phyloP scores from a whole-genome alignment of 2,797 vertebrate genomes.

The Rhadinocentrus ornatus region DNA sequence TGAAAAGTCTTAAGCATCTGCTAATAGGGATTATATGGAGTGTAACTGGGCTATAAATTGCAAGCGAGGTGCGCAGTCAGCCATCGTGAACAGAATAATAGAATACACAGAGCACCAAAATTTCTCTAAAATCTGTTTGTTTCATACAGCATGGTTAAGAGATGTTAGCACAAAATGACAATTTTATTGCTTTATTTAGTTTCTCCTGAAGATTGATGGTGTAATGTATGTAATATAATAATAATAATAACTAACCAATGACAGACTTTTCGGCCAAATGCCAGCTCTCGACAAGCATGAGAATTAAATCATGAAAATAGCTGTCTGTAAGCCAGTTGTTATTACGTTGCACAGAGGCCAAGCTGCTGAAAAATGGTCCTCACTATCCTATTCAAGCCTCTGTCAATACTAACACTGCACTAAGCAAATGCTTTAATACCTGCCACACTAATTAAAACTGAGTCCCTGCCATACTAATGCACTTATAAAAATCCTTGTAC shows the following conservation, averaged over 20 bases:
- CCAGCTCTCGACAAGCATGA: conserved; percentile 55
- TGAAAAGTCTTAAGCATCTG: conserved; percentile 76
- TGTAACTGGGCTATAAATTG: conserved; percentile 77
- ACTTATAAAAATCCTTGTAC: conserved; percentile 57
- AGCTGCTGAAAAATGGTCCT: conserved; percentile 60
- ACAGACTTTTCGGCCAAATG: conserved; percentile 32
- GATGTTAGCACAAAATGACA: conserved; percentile 6
- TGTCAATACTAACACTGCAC: conserved; percentile 54
- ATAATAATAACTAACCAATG: conserved; percentile 18
- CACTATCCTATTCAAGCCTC: conserved; percentile 66
- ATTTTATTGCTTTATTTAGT: conserved; percentile 27
- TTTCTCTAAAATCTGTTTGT: conserved; percentile 29
- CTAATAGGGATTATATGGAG: conserved; percentile 79
- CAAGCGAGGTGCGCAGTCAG: conserved; percentile 43
- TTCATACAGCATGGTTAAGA: conserved; percentile 10
- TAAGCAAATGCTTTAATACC: conserved; percentile 72
- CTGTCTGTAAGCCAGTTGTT: conserved; percentile 52
- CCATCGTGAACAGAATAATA: conserved; percentile 62
- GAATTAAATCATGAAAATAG: conserved; percentile 58
- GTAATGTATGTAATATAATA: conserved; percentile 50
- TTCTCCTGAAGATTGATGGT: conserved; percentile 19
- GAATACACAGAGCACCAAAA: conserved; percentile 49
- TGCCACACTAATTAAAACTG: conserved; percentile 67
- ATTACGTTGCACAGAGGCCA: conserved; percentile 59
- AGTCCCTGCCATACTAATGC: conserved; percentile 58